These are phyloP conservation scores for Nemurella pictetii DNA, from an alignment of 2,888 invertebrate species.

Conservation along the genomic window DNA sequence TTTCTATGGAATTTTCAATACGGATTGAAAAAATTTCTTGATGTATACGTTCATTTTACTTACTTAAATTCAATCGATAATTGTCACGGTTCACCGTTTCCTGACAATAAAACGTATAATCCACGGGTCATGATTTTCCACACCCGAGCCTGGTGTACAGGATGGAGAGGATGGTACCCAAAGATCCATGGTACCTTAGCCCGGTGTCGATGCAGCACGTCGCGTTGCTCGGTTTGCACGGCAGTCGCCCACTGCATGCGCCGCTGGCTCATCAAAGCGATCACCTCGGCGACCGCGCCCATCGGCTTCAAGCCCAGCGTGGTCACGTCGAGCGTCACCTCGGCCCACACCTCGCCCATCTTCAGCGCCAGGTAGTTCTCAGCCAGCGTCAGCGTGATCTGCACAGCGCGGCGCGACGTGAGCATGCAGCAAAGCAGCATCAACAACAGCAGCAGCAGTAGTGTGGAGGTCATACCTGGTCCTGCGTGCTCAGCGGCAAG, in stretches of 20 bases:
- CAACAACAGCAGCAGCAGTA: not conserved
- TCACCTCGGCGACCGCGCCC: slow-evolving; percentile 50
- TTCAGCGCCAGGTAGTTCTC: slow-evolving; percentile 54
- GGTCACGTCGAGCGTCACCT: slow-evolving; percentile 50
- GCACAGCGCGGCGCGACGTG: slow-evolving; percentile 34
- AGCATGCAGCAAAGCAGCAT: not conserved
- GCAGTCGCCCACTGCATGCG: slow-evolving; percentile 50
- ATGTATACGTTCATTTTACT: no score
- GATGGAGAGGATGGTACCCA: no score
- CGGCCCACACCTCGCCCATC: slow-evolving; percentile 54
- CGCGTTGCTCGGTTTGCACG: slow-evolving; percentile 50
- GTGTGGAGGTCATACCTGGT: slow-evolving; percentile 48
- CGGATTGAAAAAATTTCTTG: no score
- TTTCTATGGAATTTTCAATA: no score
- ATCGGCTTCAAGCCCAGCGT: slow-evolving; percentile 50
- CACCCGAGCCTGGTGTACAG: no score
- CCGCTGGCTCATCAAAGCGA: slow-evolving; percentile 49
- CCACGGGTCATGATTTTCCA: no score
- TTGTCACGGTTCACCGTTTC: no score
- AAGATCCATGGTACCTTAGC: no score
- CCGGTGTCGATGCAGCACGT: no score
- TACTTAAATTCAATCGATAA: no score
- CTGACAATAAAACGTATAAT: no score
- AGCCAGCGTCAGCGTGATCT: slow-evolving; percentile 53
- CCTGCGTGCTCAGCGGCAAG: slow-evolving; percentile 47